phyloP scores from a whole-genome alignment of 2,888 invertebrate genomes.

The Synanthedon formicaeformis region DNA sequence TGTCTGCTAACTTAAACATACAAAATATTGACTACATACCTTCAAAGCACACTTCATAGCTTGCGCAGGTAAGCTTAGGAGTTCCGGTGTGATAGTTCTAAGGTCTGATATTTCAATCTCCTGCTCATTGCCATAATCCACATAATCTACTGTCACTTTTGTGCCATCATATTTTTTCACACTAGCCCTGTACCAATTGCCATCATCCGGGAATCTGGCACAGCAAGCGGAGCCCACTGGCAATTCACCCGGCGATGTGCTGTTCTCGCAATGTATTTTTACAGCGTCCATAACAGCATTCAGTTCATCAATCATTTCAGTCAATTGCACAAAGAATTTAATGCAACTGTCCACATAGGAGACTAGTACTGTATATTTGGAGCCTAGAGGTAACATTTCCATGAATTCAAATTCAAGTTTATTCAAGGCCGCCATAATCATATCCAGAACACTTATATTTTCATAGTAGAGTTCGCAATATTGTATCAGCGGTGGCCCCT shows the following conservation, averaged over 20 bases:
- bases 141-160: slow-evolving; percentile 80
- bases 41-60: slow-evolving; percentile 83
- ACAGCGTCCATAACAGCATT: slow-evolving; percentile 77
- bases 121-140: slow-evolving; percentile 97
- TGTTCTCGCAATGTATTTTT: slow-evolving; percentile 69
- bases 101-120: slow-evolving; percentile 72
- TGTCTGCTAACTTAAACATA: no score
- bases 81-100: slow-evolving; percentile 73
- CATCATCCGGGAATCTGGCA: slow-evolving; percentile 83
- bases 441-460: slow-evolving; percentile 70
- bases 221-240: slow-evolving; percentile 76
- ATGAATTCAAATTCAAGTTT: slow-evolving; percentile 51
- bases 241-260: slow-evolving; percentile 54
- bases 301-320: slow-evolving; percentile 70
- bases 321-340: slow-evolving; percentile 80
- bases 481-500: slow-evolving; percentile 79
- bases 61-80: slow-evolving; percentile 77
- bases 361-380: slow-evolving; percentile 66
- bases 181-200: slow-evolving; percentile 91
- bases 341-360: slow-evolving; percentile 77
- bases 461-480: slow-evolving; percentile 78
- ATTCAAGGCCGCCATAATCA: slow-evolving; percentile 55
- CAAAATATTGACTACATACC: slow-evolving; percentile 21
- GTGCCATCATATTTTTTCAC: slow-evolving; percentile 73
- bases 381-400: slow-evolving; percentile 40